Percentiles rank a stretch among this genome's conserved stretches.
Conservation (phyloP, 1,140 invertebrate genomes). For the Habropoda laboriosa region DNA sequence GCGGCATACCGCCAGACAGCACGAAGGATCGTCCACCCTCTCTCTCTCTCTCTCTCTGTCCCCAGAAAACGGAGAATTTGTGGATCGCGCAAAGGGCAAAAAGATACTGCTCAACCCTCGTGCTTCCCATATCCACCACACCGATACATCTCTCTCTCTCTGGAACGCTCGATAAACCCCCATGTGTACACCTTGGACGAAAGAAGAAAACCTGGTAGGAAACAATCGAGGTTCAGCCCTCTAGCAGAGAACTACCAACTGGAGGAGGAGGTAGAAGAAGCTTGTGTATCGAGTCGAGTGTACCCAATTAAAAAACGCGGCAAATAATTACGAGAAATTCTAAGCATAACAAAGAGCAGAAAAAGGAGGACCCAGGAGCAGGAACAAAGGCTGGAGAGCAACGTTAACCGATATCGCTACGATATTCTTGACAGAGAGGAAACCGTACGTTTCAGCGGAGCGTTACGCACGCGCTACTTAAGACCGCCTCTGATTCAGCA, state of each 20-base stretch:
- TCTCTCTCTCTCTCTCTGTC: neutral
- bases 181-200: neutral
- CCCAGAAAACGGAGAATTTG: neutral
- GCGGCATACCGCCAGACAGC: conserved; percentile 4
- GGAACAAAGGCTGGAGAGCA: neutral
- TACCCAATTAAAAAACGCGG: conserved; percentile 1
- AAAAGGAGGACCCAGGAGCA: neutral
- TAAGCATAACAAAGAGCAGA: neutral
- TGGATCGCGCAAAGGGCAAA: neutral
- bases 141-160: too few relatives aligned
- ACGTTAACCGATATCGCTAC: neutral
- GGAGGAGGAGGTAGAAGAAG: too few relatives aligned
- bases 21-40: neutral
- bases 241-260: neutral
- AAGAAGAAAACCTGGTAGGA: too few relatives aligned
- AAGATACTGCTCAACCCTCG: neutral
- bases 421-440: neutral
- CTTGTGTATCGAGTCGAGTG: neutral
- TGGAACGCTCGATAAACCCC: neutral
- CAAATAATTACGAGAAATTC: conserved; percentile 3
- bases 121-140: neutral
- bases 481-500: conserved; percentile 49
- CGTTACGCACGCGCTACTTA: conserved; percentile 28
- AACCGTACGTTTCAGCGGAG: conserved; percentile 30
- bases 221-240: neutral